phyloP scores from a whole-genome alignment of 2,888 invertebrate species.

The Odontothrips loti region DNA sequence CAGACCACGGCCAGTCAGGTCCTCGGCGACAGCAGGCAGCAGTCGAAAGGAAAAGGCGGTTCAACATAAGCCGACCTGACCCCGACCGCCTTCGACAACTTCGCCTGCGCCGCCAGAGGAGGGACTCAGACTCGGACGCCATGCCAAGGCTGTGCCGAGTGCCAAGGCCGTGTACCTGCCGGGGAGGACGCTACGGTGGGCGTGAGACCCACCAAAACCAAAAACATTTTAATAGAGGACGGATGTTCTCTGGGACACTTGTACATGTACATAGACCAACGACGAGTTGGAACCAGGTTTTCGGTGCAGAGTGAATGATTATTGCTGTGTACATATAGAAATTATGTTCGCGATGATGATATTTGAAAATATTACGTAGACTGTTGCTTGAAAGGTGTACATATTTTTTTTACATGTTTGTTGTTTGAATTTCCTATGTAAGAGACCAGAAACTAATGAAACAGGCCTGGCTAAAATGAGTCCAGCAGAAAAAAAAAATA shows the following conservation, averaged over 20 bases:
- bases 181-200: slow-evolving; percentile 13
- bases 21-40: too few relatives aligned
- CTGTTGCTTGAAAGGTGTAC: slow-evolving; percentile 19
- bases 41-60: too few relatives aligned
- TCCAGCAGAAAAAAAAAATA: not conserved
- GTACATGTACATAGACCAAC: not conserved
- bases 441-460: not conserved
- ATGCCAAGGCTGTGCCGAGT: too few relatives aligned
- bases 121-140: too few relatives aligned
- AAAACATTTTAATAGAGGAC: not conserved
- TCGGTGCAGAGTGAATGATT: not conserved
- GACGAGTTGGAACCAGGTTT: not conserved
- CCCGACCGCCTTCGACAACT: too few relatives aligned
- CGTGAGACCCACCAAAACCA: slow-evolving; percentile 8
- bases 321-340: not conserved
- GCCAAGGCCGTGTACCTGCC: not conserved
- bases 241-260: not conserved
- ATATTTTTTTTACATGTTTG: slow-evolving; percentile 20
- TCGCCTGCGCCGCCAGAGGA: too few relatives aligned
- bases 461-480: not conserved
- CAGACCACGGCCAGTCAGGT: too few relatives aligned
- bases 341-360: not conserved
- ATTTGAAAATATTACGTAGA: not conserved
- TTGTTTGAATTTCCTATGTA: slow-evolving; percentile 12
- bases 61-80: too few relatives aligned